Evolutionary conservation across 2,888 invertebrate species (phyloP).

Genomic region (Heliconius sara): DNA sequence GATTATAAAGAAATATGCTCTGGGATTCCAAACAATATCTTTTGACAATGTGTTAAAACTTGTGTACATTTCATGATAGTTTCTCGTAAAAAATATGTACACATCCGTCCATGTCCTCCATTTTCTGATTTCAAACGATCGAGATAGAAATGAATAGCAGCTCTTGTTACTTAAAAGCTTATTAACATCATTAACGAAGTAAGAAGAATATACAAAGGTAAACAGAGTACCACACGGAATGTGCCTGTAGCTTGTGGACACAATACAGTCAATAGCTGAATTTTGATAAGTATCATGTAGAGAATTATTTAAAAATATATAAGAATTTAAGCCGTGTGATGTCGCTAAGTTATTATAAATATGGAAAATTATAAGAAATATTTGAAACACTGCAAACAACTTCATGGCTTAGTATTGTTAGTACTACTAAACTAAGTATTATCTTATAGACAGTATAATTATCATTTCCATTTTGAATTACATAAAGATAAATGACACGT

Average conservation of each 20-base stretch:
- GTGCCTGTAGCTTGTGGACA: conserved; percentile 14
- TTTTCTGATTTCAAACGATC: conserved; percentile 50
- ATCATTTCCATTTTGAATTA: not conserved
- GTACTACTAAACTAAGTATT: conserved; percentile 12
- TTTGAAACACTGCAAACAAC: not conserved
- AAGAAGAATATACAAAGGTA: conserved; percentile 26
- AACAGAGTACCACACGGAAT: conserved; percentile 31
- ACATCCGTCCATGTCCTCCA: conserved; percentile 55
- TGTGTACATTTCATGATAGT: conserved; percentile 50
- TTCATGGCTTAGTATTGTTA: not conserved
- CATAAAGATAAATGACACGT: not conserved
- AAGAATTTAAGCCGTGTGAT: not conserved
- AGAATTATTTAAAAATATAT: not conserved
- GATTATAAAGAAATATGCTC: conserved; percentile 58
- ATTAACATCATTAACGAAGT: conserved; percentile 44
- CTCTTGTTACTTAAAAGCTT: conserved; percentile 47
- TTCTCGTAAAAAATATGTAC: conserved; percentile 58
- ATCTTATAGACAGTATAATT: conserved; percentile 3
- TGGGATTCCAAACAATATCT: conserved; percentile 62
- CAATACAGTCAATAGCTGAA: conserved; percentile 22
- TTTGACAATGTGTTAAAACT: conserved; percentile 53
- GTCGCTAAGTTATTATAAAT: not conserved
- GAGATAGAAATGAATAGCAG: conserved; percentile 56
- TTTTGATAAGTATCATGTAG: conserved; percentile 1
- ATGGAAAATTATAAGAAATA: not conserved